Conservation (phyloP, 2,113 vertebrate species). For the Carlito syrichta region DNA sequence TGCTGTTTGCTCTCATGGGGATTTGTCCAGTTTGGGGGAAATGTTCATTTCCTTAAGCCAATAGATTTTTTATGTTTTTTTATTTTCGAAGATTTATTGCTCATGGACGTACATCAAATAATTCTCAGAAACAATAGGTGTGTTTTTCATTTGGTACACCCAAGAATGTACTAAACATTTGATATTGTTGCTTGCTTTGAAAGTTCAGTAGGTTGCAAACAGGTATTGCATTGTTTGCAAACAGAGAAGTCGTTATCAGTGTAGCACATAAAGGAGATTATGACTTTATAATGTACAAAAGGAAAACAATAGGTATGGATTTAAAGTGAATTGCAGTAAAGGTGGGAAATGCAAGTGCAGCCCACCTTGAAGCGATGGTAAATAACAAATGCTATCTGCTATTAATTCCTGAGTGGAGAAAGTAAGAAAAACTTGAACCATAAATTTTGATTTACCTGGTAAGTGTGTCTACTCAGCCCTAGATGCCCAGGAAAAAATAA, state of each 20-base stretch:
- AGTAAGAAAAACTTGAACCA: not conserved
- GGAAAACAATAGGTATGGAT: not conserved
- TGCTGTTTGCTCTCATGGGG: not conserved
- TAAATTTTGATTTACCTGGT: conserved; percentile 31
- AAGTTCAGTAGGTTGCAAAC: not conserved
- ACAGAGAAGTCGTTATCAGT: not conserved
- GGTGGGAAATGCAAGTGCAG: not conserved
- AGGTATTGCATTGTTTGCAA: not conserved
- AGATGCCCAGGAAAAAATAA: not conserved
- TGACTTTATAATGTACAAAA: not conserved
- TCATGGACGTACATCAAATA: not conserved
- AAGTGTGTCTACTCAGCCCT: not conserved
- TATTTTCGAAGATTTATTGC: not conserved
- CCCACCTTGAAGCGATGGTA: not conserved
- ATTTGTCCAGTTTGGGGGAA: not conserved
- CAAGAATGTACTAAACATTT: not conserved
- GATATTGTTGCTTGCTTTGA: not conserved
- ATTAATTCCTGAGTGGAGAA: not conserved
- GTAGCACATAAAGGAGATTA: not conserved
- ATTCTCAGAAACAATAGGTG: not conserved
- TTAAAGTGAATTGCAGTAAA: not conserved
- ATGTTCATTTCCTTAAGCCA: conserved; percentile 15
- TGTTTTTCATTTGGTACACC: not conserved
- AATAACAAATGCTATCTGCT: conserved; percentile 15
- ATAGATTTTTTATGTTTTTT: not conserved